Evolutionary conservation across 2,888 invertebrate species (phyloP).

Genomic region (Lasioglossum leucozonium): DNA sequence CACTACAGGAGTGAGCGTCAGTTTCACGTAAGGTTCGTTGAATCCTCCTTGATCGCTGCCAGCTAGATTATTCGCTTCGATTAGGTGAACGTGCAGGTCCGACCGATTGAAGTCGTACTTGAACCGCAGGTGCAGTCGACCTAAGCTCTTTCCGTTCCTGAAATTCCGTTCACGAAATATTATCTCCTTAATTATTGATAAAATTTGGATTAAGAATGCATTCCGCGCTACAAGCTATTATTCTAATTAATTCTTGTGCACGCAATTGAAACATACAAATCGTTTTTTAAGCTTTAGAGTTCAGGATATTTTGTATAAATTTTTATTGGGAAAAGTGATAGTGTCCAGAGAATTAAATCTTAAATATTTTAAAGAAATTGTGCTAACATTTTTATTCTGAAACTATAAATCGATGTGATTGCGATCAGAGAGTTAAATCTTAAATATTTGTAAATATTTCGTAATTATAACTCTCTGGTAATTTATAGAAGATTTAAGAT

Average conservation of each 20-base stretch:
- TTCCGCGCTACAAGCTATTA: background rate
- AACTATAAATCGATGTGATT: background rate
- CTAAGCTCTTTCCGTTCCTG: conserved; percentile 89
- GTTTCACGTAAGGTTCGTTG: conserved; percentile 94
- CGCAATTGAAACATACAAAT: background rate
- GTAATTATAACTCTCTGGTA: background rate
- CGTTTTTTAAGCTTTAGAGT: background rate
- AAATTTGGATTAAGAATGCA: background rate
- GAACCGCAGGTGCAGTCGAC: conserved; percentile 92
- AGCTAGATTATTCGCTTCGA: conserved; percentile 95
- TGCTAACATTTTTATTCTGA: background rate
- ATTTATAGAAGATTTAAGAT: background rate
- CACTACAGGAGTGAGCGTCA: conserved; percentile 92
- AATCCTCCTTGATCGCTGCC: conserved; percentile 94
- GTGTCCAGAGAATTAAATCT: too few species aligned
- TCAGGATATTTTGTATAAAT: too few species aligned
- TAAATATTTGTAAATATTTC: background rate
- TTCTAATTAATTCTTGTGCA: background rate
- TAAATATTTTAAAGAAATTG: too few species aligned
- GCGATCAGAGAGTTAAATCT: background rate
- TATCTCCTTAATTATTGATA: background rate
- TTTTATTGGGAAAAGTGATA: too few species aligned
- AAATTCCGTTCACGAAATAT: conserved; percentile 17
- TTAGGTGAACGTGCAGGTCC: conserved; percentile 95
- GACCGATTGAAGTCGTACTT: conserved; percentile 96